These are phyloP conservation scores for Acanthacorydalis orientalis DNA, from an alignment of 2,888 invertebrate species.

Conservation along the genomic window DNA sequence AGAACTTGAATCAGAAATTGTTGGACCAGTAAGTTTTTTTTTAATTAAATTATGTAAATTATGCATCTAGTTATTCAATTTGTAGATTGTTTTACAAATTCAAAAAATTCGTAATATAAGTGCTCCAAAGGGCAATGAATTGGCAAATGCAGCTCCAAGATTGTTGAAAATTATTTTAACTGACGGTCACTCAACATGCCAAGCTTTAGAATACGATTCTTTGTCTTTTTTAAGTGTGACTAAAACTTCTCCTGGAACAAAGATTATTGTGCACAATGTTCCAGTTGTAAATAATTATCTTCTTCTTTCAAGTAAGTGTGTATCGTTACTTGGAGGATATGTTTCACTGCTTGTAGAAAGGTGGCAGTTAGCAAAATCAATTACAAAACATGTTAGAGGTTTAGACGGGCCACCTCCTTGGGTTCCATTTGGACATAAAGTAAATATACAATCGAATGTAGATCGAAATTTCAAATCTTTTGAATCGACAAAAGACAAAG, in stretches of 20 bases:
- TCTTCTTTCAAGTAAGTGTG: slow-evolving; percentile 46
- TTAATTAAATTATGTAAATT: neutral
- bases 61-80: slow-evolving; percentile 1
- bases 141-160: slow-evolving; percentile 63
- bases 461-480: slow-evolving; percentile 58
- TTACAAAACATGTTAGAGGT: slow-evolving; percentile 18
- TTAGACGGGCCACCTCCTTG: slow-evolving; percentile 75
- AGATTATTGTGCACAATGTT: slow-evolving; percentile 47
- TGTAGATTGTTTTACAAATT: slow-evolving; percentile 62
- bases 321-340: slow-evolving; percentile 66
- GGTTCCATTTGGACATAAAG: slow-evolving; percentile 77
- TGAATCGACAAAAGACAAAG: slow-evolving; percentile 38
- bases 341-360: slow-evolving; percentile 71
- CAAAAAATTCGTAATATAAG: slow-evolving; percentile 76
- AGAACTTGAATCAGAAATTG: slow-evolving; percentile 40
- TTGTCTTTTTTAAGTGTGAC: slow-evolving; percentile 49
- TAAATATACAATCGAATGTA: slow-evolving; percentile 33
- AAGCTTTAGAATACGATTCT: slow-evolving; percentile 60
- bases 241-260: slow-evolving; percentile 82
- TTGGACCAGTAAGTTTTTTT: slow-evolving; percentile 24
- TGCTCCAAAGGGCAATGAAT: slow-evolving; percentile 81
- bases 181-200: slow-evolving; percentile 65
- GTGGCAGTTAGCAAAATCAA: slow-evolving; percentile 53
- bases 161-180: slow-evolving; percentile 71
- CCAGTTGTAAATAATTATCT: slow-evolving; percentile 45